Evolutionary conservation across 2,888 invertebrate species (phyloP).

Genomic region (Ectobius pallidus): DNA sequence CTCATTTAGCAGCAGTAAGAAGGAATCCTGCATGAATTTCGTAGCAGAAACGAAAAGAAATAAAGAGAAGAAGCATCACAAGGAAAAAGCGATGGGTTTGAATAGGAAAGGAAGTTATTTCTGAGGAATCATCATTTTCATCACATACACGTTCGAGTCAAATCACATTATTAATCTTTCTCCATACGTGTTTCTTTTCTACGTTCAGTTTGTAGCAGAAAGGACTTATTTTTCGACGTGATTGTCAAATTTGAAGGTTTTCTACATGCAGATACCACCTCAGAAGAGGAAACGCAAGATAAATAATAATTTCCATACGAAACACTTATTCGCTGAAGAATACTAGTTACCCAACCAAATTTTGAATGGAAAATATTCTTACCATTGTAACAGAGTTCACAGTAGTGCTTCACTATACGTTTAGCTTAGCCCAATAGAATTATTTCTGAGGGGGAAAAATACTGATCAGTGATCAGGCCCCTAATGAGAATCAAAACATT

Average conservation of each 20-base stretch:
- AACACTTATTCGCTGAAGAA: too few species aligned
- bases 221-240: neutral
- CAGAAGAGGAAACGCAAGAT: too few species aligned
- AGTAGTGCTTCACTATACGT: too few species aligned
- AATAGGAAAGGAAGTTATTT: neutral
- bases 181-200: conserved; percentile 24
- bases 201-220: neutral
- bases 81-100: neutral
- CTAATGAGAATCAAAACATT: too few species aligned
- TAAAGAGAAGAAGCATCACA: neutral
- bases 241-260: neutral
- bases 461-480: too few species aligned
- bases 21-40: neutral
- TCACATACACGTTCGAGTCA: conserved; percentile 22
- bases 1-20: neutral
- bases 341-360: too few species aligned
- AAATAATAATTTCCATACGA: too few species aligned
- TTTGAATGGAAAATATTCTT: too few species aligned
- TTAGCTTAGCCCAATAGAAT: too few species aligned
- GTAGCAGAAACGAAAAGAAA: neutral
- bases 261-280: too few species aligned
- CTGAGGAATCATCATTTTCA: conserved; percentile 8
- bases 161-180: conserved; percentile 39
- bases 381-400: too few species aligned
- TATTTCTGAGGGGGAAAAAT: too few species aligned